Evolutionary conservation across 1,140 invertebrate genomes (phyloP).

Genomic region (Tribolium madens): DNA sequence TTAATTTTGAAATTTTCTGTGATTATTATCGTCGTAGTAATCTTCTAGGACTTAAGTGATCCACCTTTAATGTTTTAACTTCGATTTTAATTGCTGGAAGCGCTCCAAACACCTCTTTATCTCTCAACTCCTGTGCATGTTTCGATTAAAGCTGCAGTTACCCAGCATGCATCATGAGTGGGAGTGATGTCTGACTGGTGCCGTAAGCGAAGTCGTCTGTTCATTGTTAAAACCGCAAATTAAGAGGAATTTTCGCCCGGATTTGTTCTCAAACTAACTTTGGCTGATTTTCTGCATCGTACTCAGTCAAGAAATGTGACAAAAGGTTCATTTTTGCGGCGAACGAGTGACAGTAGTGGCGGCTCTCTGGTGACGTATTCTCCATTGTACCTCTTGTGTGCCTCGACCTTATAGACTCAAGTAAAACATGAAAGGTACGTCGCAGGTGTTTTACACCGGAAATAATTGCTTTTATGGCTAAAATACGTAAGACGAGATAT

Average conservation of each 20-base stretch:
- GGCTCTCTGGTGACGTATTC: constrained; percentile 47
- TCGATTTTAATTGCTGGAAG: neutral
- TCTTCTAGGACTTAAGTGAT: neutral
- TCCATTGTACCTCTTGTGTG: constrained; percentile 48
- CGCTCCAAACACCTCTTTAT: neutral
- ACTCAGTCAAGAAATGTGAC: constrained; percentile 33
- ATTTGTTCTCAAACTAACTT: neutral
- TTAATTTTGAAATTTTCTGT: neutral
- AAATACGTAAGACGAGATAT: neutral
- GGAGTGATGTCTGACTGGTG: constrained; percentile 54
- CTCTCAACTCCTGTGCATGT: neutral
- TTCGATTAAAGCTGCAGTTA: constrained; percentile 43
- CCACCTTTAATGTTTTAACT: neutral
- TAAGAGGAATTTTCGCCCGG: neutral
- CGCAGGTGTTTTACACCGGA: neutral
- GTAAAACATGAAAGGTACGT: constrained; percentile 43
- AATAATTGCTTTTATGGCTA: neutral
- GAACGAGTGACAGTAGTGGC: constrained; percentile 36
- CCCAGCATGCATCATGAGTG: constrained; percentile 56
- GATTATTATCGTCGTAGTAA: neutral
- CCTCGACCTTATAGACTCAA: constrained; percentile 40
- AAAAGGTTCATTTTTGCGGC: neutral
- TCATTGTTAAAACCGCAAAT: neutral
- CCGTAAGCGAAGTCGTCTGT: constrained; percentile 30
- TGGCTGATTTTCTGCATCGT: neutral